These are phyloP conservation scores for Panagrolaimus sp. DNA, from an alignment of 1,140 invertebrate species.

Conservation along the genomic window DNA sequence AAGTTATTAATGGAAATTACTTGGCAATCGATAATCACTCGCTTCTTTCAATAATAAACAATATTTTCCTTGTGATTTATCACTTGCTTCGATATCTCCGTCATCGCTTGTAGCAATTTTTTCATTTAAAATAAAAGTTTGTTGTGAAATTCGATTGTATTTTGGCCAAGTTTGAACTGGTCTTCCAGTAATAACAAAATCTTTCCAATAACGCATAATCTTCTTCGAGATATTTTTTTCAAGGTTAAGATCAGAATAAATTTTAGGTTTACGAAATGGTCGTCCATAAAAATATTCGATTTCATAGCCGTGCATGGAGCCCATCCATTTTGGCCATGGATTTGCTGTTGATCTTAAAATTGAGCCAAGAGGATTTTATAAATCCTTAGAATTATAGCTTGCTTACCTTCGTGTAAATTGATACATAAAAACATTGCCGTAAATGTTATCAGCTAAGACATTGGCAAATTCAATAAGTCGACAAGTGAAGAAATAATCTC, in stretches of 20 bases:
- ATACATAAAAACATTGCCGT: conserved; percentile 83
- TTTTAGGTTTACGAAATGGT: conserved; percentile 73
- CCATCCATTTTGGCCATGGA: conserved; percentile 90
- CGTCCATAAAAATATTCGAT: conserved; percentile 88
- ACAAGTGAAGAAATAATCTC: conserved; percentile 92
- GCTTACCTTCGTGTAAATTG: conserved; percentile 78
- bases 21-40: conserved; percentile 1
- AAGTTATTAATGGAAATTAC: background rate
- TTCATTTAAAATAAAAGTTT: conserved; percentile 9
- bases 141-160: conserved; percentile 3
- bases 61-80: conserved; percentile 9
- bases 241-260: conserved; percentile 75
- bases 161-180: conserved; percentile 3
- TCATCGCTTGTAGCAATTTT: background rate
- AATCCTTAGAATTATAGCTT: conserved; percentile 18
- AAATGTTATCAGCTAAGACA: conserved; percentile 77
- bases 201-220: conserved; percentile 90
- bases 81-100: background rate
- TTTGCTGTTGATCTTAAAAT: conserved; percentile 63
- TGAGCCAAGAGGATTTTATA: conserved; percentile 62
- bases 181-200: conserved; percentile 65
- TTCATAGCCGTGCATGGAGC: conserved; percentile 90
- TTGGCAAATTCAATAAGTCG: conserved; percentile 81
- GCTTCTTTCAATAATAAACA: conserved; percentile 8
- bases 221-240: conserved; percentile 76